Evolutionary conservation across 2,113 vertebrate species (phyloP).

Genomic region (Ochotona princeps): DNA sequence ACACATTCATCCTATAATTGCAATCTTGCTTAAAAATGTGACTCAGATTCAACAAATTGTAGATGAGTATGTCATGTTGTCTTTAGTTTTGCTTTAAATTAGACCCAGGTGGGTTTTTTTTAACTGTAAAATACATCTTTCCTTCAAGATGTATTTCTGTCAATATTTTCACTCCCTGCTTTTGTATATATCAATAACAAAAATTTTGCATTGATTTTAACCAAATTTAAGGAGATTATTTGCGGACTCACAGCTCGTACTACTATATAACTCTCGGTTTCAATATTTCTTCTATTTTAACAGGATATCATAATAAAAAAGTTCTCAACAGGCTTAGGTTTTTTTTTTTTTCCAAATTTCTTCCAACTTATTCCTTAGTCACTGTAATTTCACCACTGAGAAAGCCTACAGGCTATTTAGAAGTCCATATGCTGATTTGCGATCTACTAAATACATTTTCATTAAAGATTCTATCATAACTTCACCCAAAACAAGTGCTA

Average conservation of each 20-base stretch:
- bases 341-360: not conserved
- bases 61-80: not conserved
- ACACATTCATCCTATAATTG: not conserved
- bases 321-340: not conserved
- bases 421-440: not conserved
- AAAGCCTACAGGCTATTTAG: too few relatives aligned
- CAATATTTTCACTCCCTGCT: not conserved
- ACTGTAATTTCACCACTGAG: not conserved
- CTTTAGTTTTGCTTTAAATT: not conserved
- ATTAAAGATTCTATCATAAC: not conserved
- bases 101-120: not conserved
- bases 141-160: not conserved
- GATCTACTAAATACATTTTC: not conserved
- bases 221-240: not conserved
- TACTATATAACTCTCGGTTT: not conserved
- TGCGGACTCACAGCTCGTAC: not conserved
- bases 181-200: not conserved
- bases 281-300: not conserved
- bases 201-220: not conserved
- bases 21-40: not conserved
- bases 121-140: not conserved
- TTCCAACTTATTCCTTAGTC: not conserved
- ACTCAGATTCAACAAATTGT: not conserved
- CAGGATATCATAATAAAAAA: not conserved
- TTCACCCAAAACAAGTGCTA: not conserved